These are phyloP conservation scores for Ridgeia piscesae DNA, from an alignment of 1,140 invertebrate genomes.

Conservation along the genomic window DNA sequence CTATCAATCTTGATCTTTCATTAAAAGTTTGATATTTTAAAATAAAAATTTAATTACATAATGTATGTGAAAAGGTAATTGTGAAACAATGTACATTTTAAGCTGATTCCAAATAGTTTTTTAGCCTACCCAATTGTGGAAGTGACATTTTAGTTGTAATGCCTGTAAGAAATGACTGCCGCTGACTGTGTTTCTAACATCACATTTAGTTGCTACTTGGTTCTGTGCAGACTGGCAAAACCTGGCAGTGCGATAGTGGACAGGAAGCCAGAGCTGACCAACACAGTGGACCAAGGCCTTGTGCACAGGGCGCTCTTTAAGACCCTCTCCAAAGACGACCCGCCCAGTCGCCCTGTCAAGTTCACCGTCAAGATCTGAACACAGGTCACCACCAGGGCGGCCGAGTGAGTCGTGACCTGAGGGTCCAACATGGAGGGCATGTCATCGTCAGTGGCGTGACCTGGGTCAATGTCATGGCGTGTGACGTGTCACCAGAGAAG, in stretches of 20 bases:
- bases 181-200: neutral
- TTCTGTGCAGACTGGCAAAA: conserved; percentile 27
- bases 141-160: no score
- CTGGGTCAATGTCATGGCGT: neutral
- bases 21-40: no score
- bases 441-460: neutral
- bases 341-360: conserved; percentile 37
- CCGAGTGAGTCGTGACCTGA: no score
- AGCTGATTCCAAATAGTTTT: no score
- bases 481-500: neutral
- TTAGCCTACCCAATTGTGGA: no score
- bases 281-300: conserved; percentile 37
- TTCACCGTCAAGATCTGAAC: conserved; percentile 48
- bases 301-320: conserved; percentile 50
- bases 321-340: conserved; percentile 30
- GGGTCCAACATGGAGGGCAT: no score
- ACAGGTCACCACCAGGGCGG: conserved; percentile 8
- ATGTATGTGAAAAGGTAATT: no score
- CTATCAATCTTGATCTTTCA: no score
- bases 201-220: neutral
- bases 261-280: conserved; percentile 17
- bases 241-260: conserved; percentile 22
- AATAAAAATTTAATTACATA: no score
- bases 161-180: no score
- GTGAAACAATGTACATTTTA: no score